Base-by-base conservation (phyloP, 2,888 invertebrate genomes). In the Drosophila trichaetosa region DNA sequence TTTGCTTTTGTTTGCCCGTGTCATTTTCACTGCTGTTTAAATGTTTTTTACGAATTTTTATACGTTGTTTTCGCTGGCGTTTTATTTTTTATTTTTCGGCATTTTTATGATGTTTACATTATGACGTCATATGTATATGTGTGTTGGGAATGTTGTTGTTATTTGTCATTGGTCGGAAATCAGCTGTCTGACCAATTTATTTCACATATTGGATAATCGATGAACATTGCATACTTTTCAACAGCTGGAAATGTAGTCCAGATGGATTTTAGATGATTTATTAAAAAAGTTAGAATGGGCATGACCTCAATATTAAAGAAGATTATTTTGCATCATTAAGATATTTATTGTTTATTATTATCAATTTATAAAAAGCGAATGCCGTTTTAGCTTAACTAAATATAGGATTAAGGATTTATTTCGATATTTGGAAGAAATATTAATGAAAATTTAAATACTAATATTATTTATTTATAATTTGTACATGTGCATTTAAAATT, bases 41-140 rank as follows among this genome's bases (percentile, higher is more conserved):
- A 67, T 76, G 72, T 56, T 72, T 73, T 70, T 75, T 64, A 62
- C 16, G 29, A 54, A n/a, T 65, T 67, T 80, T 60, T 82, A 69
- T 10, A 54, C 46, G 54, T 61, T 27, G 40, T 59, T 63, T 74
- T 77, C 58, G 59, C 56, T 49, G 56, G 1, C 11, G 18, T 31
- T 69, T 73, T 61, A 53, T 46, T 66, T 73, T 75, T 69, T 54
- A 54, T 38, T 52, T 76, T 82, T 79, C n/a, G 77, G 69, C 68
- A 89, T 79, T 89, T 81, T 86, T 89, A 88, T 90, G 66, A 90
- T 86, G 82, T 89, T 89, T 86, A 87, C 85, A 82, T 90, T 80
- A 90, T 87, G 86, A 90, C 90, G 90, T 88, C 90, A 90, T 70
- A 48, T 56, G 48, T 18, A 13, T 57, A 31, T 66, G 38, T 52